phyloP scores from a whole-genome alignment of 2,797 vertebrate genomes.

The Crocodylus rhombifer region DNA sequence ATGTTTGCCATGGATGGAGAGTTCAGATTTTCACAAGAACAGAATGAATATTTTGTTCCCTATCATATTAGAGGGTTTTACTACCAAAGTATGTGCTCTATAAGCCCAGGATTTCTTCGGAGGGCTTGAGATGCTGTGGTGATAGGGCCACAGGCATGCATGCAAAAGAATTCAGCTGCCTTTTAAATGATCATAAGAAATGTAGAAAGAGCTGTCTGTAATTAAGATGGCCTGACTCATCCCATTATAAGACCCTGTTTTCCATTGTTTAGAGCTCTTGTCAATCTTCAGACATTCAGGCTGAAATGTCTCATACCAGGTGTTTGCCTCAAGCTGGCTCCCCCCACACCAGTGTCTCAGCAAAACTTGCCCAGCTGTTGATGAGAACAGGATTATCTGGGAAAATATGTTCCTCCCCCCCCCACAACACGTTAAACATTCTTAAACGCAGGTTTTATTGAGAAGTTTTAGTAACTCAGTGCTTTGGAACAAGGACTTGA shows the following conservation, averaged over 20 bases:
- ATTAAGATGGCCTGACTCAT: background rate
- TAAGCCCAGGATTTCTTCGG: fast-evolving
- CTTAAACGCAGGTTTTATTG: background rate
- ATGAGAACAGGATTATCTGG: background rate
- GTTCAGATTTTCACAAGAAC: background rate
- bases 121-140: fast-evolving
- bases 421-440: no score
- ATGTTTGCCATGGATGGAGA: background rate
- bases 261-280: background rate
- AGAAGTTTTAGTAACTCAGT: background rate
- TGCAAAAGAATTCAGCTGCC: background rate
- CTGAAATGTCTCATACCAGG: background rate
- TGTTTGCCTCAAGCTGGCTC: fast-evolving
- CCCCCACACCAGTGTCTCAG: background rate
- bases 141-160: background rate
- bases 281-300: background rate
- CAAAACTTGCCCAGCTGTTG: background rate
- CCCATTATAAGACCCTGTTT: background rate
- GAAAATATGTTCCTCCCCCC: background rate
- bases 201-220: background rate
- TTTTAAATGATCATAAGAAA: background rate
- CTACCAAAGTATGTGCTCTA: fast-evolving
- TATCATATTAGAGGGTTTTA: background rate
- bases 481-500: background rate
- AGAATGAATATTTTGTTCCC: fast-evolving